Evolutionary conservation across 2,888 invertebrate genomes (phyloP), one percentile per base, ranked within the genome.

Genomic region (Diabrotica balteata): DNA sequence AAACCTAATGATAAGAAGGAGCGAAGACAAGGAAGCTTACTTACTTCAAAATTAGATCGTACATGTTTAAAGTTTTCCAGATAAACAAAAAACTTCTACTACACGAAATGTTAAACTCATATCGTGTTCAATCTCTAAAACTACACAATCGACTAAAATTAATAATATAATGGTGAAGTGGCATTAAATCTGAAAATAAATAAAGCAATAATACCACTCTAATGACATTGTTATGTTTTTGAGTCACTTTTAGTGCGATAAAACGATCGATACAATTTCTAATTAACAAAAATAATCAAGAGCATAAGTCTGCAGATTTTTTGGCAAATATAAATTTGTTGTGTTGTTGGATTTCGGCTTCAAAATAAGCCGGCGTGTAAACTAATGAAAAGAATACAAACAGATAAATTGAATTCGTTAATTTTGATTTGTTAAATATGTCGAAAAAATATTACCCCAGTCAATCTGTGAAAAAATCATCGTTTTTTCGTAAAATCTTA

Each of bases 141-240:
- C 11, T 57, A 57, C 57, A 59, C 59, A 49, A 50, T 17, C 11
- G 17, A 60, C n/a, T 49, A 54, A 62, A 49, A 42, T 62, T 54
- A 62, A 62, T 62, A 62, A 54, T 54, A 54, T 32, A 11, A 11
- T 8, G 32, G 8, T 62, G 43, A 53, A 62, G 62, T 62, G 62
- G 54, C 54, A 43, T 55, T 52, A 64, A 64, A 64, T 64, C 64
- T 50, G 44, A 10, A n/a, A 58, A 64, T 64, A 58, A 64, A 63
- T 32, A 63, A 49, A n/a, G 9, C 44, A 64, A 58, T 52, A 58
- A 52, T 52, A 51, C 58, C 52, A 32, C 22, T 32, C 52, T 64
- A 64, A 64, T 64, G 64, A 58, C 44, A 64, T 58, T 64, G 64
- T 58, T 59, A 45, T 64, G 64, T 64, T 64, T 64, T 58, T 51